Percentiles rank a stretch among this genome's conserved stretches.
Conservation (phyloP, 2,113 vertebrate genomes). For the Calypte anna region DNA sequence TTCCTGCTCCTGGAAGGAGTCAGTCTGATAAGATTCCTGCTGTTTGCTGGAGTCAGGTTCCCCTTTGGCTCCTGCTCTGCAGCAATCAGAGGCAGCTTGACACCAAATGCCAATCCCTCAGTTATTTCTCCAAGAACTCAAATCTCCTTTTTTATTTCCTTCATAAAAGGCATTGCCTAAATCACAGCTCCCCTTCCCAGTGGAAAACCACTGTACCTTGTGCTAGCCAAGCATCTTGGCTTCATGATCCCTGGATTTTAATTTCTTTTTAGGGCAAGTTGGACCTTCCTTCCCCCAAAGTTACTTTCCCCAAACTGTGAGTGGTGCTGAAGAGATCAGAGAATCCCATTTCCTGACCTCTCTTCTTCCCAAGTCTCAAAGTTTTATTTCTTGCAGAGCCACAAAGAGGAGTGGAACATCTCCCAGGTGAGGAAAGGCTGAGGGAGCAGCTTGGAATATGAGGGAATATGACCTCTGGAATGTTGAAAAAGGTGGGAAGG, state of each 20-base stretch:
- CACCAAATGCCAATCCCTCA: neutral
- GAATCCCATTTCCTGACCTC: neutral
- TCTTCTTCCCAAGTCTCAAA: neutral
- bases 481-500: too few relatives aligned
- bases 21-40: too few relatives aligned
- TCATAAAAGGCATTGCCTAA: conserved; percentile 10
- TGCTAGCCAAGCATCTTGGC: neutral
- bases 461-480: too few relatives aligned
- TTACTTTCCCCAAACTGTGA: neutral
- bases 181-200: neutral
- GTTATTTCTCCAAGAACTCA: conserved; percentile 14
- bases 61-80: neutral
- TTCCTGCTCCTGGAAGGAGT: neutral
- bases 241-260: neutral
- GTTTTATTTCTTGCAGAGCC: neutral
- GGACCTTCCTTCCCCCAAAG: neutral
- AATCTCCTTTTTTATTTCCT: neutral
- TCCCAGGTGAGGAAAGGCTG: too few relatives aligned
- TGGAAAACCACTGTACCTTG: neutral
- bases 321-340: neutral
- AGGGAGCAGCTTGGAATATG: too few relatives aligned
- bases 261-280: neutral
- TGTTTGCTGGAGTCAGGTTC: neutral
- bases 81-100: fast-evolving
- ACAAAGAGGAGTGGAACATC: too few relatives aligned